These are phyloP conservation scores for Leucophenga maculata DNA, from an alignment of 2,888 invertebrate species.

Conservation along the genomic window DNA sequence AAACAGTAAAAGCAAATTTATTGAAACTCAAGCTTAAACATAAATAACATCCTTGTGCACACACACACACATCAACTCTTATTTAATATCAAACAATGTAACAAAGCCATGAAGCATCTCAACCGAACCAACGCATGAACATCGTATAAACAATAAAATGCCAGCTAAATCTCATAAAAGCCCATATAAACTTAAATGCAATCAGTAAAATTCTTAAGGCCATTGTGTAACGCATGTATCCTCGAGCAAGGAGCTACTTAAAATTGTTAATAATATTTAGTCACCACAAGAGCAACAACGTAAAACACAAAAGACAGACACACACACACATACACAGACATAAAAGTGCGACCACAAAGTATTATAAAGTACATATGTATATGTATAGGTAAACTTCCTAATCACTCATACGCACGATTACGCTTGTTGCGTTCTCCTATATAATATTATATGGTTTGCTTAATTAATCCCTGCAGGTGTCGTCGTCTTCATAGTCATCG, in stretches of 20 bases:
- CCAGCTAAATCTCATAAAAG: neutral
- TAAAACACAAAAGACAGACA: neutral
- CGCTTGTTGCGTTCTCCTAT: slow-evolving; percentile 30
- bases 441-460: slow-evolving; percentile 48
- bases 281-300: neutral
- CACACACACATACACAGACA: neutral
- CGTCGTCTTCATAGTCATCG: slow-evolving; percentile 22
- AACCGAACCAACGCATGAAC: too few relatives aligned
- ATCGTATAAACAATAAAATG: too few relatives aligned
- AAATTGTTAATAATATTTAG: slow-evolving; percentile 9
- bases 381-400: slow-evolving; percentile 25
- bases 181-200: neutral
- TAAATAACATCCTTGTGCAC: too few relatives aligned
- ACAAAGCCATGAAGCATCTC: too few relatives aligned
- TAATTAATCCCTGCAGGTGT: slow-evolving; percentile 57
- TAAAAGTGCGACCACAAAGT: slow-evolving; percentile 11
- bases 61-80: too few relatives aligned
- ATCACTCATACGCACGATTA: slow-evolving; percentile 10
- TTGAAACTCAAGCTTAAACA: too few relatives aligned
- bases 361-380: slow-evolving; percentile 2
- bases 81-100: neutral
- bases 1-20: too few relatives aligned
- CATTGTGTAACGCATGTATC: neutral
- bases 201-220: neutral
- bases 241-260: neutral